Percentiles rank a stretch among this genome's conserved stretches.
Evolutionary conservation across 2,113 vertebrate species (phyloP).

Genomic region (Cichladusa arquata): DNA sequence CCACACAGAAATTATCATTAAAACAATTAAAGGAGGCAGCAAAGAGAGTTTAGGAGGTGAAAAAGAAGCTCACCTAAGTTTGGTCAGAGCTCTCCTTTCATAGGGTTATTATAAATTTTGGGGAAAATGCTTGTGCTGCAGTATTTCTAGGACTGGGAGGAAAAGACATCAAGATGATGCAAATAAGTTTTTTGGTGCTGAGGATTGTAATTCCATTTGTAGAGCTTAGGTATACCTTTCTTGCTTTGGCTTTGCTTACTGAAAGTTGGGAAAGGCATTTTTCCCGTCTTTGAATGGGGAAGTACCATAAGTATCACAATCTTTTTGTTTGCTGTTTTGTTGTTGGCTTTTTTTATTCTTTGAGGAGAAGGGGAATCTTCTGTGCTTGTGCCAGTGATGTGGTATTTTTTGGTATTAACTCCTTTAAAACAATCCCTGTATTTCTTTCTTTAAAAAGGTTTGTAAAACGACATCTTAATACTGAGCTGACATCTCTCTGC

Average conservation of each 20-base stretch:
- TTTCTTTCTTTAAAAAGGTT: background rate
- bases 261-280: background rate
- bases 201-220: background rate
- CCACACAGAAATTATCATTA: background rate
- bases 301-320: background rate
- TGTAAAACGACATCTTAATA: background rate
- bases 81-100: background rate
- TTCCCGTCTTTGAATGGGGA: background rate
- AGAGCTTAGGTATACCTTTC: background rate
- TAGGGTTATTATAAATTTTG: background rate
- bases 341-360: background rate
- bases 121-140: background rate
- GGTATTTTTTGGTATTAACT: background rate
- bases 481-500: background rate
- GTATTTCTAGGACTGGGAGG: background rate
- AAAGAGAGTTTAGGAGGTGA: background rate
- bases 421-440: background rate
- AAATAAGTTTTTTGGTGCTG: background rate
- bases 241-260: background rate
- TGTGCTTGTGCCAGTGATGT: background rate
- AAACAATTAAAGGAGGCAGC: background rate
- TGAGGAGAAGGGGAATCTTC: background rate
- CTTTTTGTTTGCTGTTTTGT: background rate
- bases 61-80: background rate
- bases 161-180: background rate